Evolutionary conservation across 2,888 invertebrate genomes (phyloP), one percentile per base, ranked within the genome.

Genomic region (Nysson spinosus): DNA sequence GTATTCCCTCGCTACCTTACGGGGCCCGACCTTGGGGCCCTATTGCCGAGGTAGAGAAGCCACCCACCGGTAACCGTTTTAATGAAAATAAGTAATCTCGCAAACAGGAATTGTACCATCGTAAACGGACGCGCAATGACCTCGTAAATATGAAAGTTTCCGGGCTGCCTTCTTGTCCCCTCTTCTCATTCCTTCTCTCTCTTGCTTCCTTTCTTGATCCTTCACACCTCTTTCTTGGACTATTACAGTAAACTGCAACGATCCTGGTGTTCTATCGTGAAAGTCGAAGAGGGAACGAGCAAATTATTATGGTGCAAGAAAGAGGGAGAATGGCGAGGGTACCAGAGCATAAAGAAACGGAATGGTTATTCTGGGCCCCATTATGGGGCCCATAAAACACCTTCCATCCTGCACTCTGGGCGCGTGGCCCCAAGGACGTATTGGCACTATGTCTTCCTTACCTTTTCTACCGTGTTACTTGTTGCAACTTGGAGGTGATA

Each of bases 41-140:
- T 19, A 24, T 40, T 44, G 16, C 24, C 17, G 11, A 37, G 11
- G 17, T 17, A 7, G 50, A 52, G 28, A 49, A 57, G 50, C 75
- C 78, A 78, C 80, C 79, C 75, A 77, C 75, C 61, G 78, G 54
- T 73, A 71, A 67, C 56, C 80, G 80, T 81, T 84, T 84, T 83
- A 83, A 85, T 83, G 80, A 83, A 82, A 82, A 82, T 85, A 83
- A 84, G 83, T 83, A 83, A 83, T 84, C 70, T 85, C 73, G 71
- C 78, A 83, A 84, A 83, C 83, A 82, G 69, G 80, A 79, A 85
- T 82, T 83, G 76, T 82, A 67, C 68, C 72, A 71, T 84, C 80
- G 81, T 85, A 84, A 85, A 85, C 72, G 77, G 61, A 30, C 63
- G 57, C 63, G 78, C 82, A 83, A 81, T 79, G 72, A 60, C 75